These are phyloP conservation scores for Fragum whitleyi DNA, from an alignment of 2,888 invertebrate species.

Conservation along the genomic window DNA sequence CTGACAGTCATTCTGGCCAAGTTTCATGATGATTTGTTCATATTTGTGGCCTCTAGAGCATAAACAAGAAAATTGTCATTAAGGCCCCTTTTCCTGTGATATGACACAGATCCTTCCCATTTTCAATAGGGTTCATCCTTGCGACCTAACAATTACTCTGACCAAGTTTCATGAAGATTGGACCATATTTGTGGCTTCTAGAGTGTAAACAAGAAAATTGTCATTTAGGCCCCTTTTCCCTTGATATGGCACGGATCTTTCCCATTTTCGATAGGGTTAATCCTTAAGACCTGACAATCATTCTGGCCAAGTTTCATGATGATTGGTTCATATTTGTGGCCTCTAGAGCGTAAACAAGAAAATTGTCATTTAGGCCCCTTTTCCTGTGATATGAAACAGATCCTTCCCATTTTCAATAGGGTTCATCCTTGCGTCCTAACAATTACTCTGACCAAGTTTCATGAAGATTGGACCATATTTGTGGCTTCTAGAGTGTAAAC, in stretches of 20 bases:
- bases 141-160: no score
- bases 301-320: no score
- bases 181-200: not conserved
- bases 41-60: not conserved
- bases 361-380: not conserved
- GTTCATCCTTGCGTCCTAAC: no score
- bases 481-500: not conserved
- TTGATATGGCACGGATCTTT: no score
- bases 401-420: no score
- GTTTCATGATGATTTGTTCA: no score
- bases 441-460: no score
- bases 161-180: no score
- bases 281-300: no score
- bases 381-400: no score
- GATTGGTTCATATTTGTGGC: not conserved
- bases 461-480: not conserved
- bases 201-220: not conserved
- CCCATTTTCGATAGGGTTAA: not conserved
- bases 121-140: not conserved
- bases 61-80: not conserved
- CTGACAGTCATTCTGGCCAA: no score
- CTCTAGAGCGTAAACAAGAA: not conserved
- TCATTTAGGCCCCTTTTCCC: not conserved
- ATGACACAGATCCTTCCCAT: no score
- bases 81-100: not conserved